A percentile compares a stretch with the other conserved stretches of the same genome.
Evolutionary conservation across 2,113 vertebrate genomes (phyloP).

Genomic region (Neolamprologus sp.): DNA sequence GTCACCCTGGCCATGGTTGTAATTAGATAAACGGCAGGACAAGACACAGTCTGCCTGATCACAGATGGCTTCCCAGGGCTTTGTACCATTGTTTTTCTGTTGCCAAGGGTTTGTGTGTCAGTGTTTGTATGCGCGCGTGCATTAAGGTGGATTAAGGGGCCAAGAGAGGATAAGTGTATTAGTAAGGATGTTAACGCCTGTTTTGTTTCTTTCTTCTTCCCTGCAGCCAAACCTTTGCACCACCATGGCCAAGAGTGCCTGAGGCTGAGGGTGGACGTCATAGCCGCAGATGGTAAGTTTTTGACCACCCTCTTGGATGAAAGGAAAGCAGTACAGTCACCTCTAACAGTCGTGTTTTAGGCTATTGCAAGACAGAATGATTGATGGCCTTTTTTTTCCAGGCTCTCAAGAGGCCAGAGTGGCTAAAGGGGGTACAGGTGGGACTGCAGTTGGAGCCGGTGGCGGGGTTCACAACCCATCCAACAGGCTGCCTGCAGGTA

Average conservation of each 20-base stretch:
- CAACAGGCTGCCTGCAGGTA: constrained; percentile 75
- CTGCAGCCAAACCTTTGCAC: constrained; percentile 84
- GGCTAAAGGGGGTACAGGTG: constrained; percentile 51
- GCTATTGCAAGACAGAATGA: not conserved
- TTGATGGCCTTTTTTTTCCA: constrained; percentile 26
- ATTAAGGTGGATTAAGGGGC: constrained; percentile 54
- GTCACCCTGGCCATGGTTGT: constrained; percentile 46
- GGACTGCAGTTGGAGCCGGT: constrained; percentile 29
- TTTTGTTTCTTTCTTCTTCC: constrained; percentile 23
- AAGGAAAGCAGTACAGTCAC: not conserved
- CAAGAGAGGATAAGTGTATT: constrained; percentile 52
- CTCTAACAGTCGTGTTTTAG: not conserved
- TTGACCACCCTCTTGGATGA: not conserved
- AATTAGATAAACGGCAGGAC: constrained; percentile 59
- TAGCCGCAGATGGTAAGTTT: constrained; percentile 80
- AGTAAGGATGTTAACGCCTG: constrained; percentile 52
- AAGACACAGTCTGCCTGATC: constrained; percentile 37
- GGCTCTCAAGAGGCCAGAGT: constrained; percentile 72
- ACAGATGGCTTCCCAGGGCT: constrained; percentile 58
- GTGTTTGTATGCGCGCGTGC: not conserved
- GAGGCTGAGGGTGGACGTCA: constrained; percentile 78
- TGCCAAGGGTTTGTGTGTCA: constrained; percentile 22
- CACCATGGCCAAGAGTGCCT: constrained; percentile 81
- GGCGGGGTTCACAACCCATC: constrained; percentile 67
- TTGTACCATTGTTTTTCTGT: constrained; percentile 7